A percentile compares a stretch with the other conserved stretches of the same genome.
phyloP scores from a whole-genome alignment of 2,888 invertebrate species.

The Erpobdella octoculata region DNA sequence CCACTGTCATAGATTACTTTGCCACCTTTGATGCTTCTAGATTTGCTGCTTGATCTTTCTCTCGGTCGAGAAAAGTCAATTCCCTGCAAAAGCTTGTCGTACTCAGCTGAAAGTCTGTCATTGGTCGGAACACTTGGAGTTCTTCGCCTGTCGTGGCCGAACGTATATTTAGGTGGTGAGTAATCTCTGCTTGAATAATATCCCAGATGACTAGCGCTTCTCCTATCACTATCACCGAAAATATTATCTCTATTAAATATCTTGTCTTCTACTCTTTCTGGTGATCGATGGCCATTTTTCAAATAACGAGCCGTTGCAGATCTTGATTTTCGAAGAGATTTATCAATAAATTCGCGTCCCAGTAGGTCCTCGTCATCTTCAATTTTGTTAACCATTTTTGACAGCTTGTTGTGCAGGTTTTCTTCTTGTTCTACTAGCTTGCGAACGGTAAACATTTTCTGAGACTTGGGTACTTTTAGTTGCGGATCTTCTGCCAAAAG shows the following conservation, averaged over 20 bases:
- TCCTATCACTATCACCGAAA: background rate
- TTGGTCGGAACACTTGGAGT: background rate
- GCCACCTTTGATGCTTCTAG: background rate
- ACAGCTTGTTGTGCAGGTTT: constrained; percentile 12
- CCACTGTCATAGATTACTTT: background rate
- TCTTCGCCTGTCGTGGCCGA: background rate
- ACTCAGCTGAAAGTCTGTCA: background rate
- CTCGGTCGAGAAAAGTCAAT: background rate
- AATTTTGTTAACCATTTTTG: constrained; percentile 18
- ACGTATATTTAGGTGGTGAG: background rate
- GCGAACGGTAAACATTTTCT: constrained; percentile 9
- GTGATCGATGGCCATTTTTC: background rate
- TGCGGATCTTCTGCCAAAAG: constrained; percentile 4
- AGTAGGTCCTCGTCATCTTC: constrained; percentile 13
- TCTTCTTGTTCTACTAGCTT: constrained; percentile 18
- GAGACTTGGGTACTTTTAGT: background rate
- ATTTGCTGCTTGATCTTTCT: background rate
- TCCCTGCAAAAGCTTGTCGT: background rate
- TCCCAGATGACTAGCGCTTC: background rate
- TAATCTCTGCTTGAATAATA: background rate
- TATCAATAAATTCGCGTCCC: background rate
- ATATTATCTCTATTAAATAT: too few species aligned
- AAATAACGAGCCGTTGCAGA: background rate
- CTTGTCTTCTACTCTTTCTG: background rate
- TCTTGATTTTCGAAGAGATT: background rate